A percentile compares a stretch with the other conserved stretches of the same genome.
Evolutionary conservation across 2,797 vertebrate species (phyloP).

Genomic region (Leptodactylus fallax): DNA sequence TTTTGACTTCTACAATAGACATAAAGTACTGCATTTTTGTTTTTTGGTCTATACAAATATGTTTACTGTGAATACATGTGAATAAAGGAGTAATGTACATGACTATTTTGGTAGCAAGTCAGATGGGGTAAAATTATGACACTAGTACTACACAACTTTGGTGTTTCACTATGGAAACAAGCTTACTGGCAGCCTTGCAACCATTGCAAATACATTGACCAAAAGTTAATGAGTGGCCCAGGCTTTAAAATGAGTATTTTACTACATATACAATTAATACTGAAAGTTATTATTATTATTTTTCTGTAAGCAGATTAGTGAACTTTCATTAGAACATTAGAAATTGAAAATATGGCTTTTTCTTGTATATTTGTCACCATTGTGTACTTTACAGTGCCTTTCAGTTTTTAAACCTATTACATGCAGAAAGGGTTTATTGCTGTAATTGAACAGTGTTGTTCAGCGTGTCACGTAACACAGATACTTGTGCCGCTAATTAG

Average conservation of each 20-base stretch:
- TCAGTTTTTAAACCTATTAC: slow-evolving; percentile 58
- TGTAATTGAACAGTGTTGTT: slow-evolving; percentile 65
- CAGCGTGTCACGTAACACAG: slow-evolving; percentile 63
- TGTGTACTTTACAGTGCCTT: slow-evolving; percentile 47
- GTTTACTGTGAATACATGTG: too few relatives aligned
- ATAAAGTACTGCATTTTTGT: neutral
- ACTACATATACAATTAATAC: neutral
- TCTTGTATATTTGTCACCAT: slow-evolving; percentile 48
- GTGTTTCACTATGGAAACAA: neutral
- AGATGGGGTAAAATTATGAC: neutral
- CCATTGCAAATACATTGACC: neutral
- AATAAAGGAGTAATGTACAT: neutral
- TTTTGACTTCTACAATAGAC: neutral
- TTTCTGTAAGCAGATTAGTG: neutral
- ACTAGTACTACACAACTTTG: neutral
- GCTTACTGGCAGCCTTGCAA: too few relatives aligned
- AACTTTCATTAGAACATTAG: neutral
- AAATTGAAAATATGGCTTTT: slow-evolving; percentile 33
- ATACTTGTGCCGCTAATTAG: slow-evolving; percentile 68
- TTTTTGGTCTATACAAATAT: neutral
- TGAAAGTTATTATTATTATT: neutral
- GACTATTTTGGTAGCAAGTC: neutral
- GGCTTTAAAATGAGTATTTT: neutral
- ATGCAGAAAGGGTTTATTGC: slow-evolving; percentile 57
- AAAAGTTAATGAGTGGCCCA: neutral